Percentiles rank a stretch among this genome's conserved stretches.
These are phyloP conservation scores for Amphipoea oculea DNA, from an alignment of 2,888 invertebrate genomes.

Conservation along the genomic window DNA sequence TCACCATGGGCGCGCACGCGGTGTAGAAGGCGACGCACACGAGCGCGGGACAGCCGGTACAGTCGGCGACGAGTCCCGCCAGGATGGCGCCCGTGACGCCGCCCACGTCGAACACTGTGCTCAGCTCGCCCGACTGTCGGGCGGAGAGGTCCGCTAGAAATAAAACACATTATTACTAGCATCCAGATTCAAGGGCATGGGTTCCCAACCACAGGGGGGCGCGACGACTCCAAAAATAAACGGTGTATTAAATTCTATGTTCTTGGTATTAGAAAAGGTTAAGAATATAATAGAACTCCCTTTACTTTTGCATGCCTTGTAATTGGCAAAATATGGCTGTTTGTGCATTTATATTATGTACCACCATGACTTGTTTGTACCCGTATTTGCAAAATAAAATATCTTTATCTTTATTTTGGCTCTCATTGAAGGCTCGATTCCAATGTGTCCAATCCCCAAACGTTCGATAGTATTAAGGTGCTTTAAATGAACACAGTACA, in stretches of 20 bases:
- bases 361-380: too few relatives aligned
- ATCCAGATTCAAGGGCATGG: background rate
- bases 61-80: constrained; percentile 96
- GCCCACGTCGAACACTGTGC: constrained; percentile 96
- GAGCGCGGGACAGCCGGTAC: constrained; percentile 95
- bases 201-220: background rate
- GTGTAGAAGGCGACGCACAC: constrained; percentile 96
- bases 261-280: background rate
- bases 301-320: too few relatives aligned
- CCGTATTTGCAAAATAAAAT: too few relatives aligned
- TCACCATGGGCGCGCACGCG: constrained; percentile 95
- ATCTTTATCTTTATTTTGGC: too few relatives aligned
- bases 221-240: background rate
- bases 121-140: constrained; percentile 93
- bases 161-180: background rate
- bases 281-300: background rate
- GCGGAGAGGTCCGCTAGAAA: constrained; percentile 92
- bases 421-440: background rate
- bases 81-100: constrained; percentile 97
- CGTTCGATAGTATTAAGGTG: background rate
- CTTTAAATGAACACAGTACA: background rate
- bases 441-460: background rate
- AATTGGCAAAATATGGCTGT: too few relatives aligned
- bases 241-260: background rate
- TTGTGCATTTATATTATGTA: too few relatives aligned